Conservation (phyloP, 2,113 vertebrate genomes). For the Silurus meridionalis region DNA sequence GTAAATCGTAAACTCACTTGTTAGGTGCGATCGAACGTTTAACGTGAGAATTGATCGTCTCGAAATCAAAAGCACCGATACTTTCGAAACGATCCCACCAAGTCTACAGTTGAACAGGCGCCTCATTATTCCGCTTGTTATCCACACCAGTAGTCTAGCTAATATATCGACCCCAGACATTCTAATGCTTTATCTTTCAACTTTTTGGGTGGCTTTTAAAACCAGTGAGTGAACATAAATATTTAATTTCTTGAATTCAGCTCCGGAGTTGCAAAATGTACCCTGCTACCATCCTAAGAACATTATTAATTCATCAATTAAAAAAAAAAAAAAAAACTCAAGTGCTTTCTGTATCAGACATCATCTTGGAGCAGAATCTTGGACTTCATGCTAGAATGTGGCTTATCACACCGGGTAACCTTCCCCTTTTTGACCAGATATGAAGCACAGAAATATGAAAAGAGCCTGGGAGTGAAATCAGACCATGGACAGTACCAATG, state of each 20-base stretch:
- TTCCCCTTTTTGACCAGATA: conserved; percentile 51
- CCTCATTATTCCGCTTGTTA: conserved; percentile 27
- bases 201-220: conserved; percentile 58
- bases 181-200: background rate
- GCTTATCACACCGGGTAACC: conserved; percentile 60
- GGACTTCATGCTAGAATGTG: conserved; percentile 59
- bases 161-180: background rate
- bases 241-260: conserved; percentile 69
- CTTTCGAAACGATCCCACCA: too few relatives aligned
- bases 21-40: too few relatives aligned
- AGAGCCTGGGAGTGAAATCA: background rate
- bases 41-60: too few relatives aligned
- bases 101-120: conserved; percentile 1
- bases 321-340: conserved; percentile 58
- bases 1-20: too few relatives aligned
- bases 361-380: conserved; percentile 62
- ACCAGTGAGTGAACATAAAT: conserved; percentile 70
- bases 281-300: conserved; percentile 65
- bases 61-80: too few relatives aligned
- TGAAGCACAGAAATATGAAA: conserved; percentile 54
- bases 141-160: background rate
- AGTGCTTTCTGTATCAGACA: conserved; percentile 66
- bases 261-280: conserved; percentile 63
- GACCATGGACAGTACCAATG: conserved; percentile 20
- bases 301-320: conserved; percentile 74